A percentile compares a stretch with the other conserved stretches of the same genome.
phyloP scores from a whole-genome alignment of 2,113 vertebrate species.

The Sitta europaea region DNA sequence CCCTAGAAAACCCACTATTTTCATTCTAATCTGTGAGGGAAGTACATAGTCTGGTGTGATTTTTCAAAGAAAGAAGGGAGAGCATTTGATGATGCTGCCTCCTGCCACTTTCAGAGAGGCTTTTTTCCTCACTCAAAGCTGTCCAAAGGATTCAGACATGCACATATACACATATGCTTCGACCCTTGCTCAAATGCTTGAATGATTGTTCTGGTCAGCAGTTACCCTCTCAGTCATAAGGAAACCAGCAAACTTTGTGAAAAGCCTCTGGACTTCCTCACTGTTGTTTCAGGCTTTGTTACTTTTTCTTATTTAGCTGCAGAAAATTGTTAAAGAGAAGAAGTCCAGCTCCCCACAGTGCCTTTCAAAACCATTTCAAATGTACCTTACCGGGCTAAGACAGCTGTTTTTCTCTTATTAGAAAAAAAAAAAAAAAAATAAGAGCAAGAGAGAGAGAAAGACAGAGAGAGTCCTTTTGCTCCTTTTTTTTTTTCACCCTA shows the following conservation, averaged over 20 bases:
- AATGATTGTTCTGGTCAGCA: background rate
- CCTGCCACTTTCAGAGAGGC: background rate
- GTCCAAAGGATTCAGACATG: background rate
- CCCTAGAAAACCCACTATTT: background rate
- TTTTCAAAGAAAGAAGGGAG: background rate
- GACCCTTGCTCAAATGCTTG: background rate
- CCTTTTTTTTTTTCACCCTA: background rate
- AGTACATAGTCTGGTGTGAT: background rate
- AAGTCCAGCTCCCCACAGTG: background rate
- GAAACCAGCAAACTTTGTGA: background rate
- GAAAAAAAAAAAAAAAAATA: accelerated
- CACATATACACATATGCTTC: background rate
- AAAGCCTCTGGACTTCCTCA: background rate
- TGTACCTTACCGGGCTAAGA: background rate
- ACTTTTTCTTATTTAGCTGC: background rate
- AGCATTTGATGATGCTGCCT: background rate
- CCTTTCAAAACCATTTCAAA: background rate
- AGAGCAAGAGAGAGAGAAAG: accelerated
- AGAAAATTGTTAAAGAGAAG: background rate
- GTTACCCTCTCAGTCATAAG: background rate
- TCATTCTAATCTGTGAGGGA: background rate
- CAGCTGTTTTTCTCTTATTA: background rate
- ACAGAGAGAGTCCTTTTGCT: background rate
- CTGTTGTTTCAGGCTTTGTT: background rate
- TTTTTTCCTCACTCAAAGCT: background rate